A percentile compares a stretch with the other conserved stretches of the same genome.
Evolutionary conservation across 2,888 invertebrate genomes (phyloP).

Genomic region (Eucriotettix oculatus): DNA sequence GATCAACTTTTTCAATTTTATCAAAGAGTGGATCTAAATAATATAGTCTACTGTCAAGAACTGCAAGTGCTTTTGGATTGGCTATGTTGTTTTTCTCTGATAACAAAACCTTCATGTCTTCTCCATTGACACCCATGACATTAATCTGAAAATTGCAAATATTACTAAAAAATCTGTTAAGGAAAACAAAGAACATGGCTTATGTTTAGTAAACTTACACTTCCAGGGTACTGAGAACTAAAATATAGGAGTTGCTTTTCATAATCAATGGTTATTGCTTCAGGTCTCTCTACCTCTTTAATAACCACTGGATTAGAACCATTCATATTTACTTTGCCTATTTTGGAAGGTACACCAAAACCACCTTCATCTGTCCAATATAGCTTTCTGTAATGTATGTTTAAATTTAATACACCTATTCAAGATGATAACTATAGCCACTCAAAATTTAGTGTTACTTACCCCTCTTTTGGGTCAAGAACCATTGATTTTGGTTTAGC

Average conservation of each 20-base stretch:
- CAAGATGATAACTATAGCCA: not conserved
- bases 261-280: constrained; percentile 72
- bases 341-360: constrained; percentile 71
- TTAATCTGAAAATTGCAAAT: constrained; percentile 19
- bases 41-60: constrained; percentile 66
- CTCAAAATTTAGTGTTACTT: constrained; percentile 18
- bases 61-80: constrained; percentile 63
- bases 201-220: constrained; percentile 28
- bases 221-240: constrained; percentile 60
- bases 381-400: constrained; percentile 39
- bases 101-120: constrained; percentile 47
- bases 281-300: constrained; percentile 54
- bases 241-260: constrained; percentile 75
- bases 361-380: constrained; percentile 97
- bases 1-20: constrained; percentile 68
- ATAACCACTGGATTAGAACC: constrained; percentile 64
- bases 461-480: constrained; percentile 85
- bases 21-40: constrained; percentile 81
- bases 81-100: constrained; percentile 52
- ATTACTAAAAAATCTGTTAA: not conserved
- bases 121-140: constrained; percentile 56
- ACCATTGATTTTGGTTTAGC: constrained; percentile 76
- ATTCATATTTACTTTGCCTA: constrained; percentile 86
- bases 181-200: not conserved
- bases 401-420: constrained; percentile 6